Conservation (phyloP, 1,140 invertebrate genomes). For the Drosophila sp. region DNA sequence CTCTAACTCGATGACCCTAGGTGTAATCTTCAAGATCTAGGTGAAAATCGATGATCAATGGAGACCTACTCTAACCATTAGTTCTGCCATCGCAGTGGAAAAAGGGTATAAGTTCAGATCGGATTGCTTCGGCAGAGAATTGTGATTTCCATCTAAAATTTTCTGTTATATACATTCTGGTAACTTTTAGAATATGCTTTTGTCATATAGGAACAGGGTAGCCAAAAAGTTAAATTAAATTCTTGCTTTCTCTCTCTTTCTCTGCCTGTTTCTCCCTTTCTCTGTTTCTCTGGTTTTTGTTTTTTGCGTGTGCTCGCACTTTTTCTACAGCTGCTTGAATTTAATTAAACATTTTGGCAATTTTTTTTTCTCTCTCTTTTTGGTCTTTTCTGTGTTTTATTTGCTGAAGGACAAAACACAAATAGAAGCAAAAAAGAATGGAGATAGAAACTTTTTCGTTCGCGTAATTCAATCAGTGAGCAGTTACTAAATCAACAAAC, state of each 20-base stretch:
- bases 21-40: no score
- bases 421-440: slow-evolving; percentile 30
- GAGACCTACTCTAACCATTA: no score
- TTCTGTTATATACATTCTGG: no score
- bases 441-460: slow-evolving; percentile 30
- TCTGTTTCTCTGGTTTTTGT: slow-evolving; percentile 29
- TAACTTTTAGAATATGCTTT: background rate
- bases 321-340: slow-evolving; percentile 41
- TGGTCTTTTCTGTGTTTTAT: slow-evolving; percentile 23
- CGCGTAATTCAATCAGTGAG: slow-evolving; percentile 72
- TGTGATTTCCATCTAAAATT: no score
- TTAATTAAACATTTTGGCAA: slow-evolving; percentile 74
- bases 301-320: slow-evolving; percentile 8
- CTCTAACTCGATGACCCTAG: no score
- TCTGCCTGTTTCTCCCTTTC: background rate
- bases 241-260: slow-evolving; percentile 43
- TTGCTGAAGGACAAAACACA: slow-evolving; percentile 21
- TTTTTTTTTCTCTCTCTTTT: slow-evolving; percentile 34
- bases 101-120: no score
- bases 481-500: slow-evolving; percentile 72
- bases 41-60: no score
- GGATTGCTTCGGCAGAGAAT: no score
- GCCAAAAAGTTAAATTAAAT: slow-evolving; percentile 76
- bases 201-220: background rate
- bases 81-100: no score